Percentiles rank a stretch among this genome's conserved stretches.
Conservation (phyloP, 2,113 vertebrate genomes). For the Salvelinus namaycush region DNA sequence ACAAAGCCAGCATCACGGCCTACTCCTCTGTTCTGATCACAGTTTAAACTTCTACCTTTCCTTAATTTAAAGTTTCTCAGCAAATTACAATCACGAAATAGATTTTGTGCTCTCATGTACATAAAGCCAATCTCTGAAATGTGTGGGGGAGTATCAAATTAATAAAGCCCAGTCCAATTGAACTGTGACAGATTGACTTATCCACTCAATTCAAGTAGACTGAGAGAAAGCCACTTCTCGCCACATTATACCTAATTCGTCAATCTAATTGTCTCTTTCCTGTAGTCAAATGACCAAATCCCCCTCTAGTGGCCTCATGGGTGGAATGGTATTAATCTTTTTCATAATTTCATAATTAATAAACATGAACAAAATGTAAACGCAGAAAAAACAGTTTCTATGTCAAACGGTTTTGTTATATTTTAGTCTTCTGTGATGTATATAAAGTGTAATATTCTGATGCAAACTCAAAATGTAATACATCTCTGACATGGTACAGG, state of each 20-base stretch:
- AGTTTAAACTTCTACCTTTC: neutral
- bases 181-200: slow-evolving; percentile 40
- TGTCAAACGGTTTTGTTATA: no score
- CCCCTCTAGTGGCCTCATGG: no score
- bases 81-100: neutral
- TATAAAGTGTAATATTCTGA: no score
- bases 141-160: slow-evolving; percentile 26
- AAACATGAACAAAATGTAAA: no score
- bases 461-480: no score
- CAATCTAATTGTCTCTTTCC: neutral
- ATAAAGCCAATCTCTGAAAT: slow-evolving; percentile 1
- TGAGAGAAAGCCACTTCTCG: neutral
- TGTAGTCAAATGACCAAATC: no score
- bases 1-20: neutral
- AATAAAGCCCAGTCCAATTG: slow-evolving; percentile 21
- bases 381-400: neutral
- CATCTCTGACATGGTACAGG: no score
- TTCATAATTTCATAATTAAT: no score
- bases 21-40: neutral
- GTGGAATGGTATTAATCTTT: no score
- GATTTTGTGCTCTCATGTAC: neutral
- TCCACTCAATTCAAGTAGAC: slow-evolving; percentile 18
- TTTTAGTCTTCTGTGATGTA: no score
- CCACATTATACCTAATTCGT: neutral
- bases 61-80: neutral